phyloP scores from a whole-genome alignment of 2,888 invertebrate species.

The Dimorphilus gyrociliatus region DNA sequence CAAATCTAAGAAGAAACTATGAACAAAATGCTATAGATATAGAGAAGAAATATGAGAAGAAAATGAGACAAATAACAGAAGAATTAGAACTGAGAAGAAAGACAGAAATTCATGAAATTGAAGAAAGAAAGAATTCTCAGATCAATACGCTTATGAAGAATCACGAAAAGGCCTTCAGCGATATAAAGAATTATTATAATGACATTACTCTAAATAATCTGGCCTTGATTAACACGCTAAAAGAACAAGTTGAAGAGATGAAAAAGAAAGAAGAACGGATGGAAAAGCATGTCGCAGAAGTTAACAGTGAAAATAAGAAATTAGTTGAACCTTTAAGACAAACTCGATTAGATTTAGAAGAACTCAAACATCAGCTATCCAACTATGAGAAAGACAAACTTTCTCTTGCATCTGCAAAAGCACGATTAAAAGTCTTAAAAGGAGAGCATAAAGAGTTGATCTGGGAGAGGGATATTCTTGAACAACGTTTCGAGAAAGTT shows the following conservation, averaged over 20 bases:
- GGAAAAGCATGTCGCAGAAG: constrained; percentile 50
- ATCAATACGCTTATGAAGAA: constrained; percentile 56
- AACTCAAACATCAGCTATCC: constrained; percentile 54
- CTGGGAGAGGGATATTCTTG: constrained; percentile 44
- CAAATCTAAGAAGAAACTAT: constrained; percentile 47
- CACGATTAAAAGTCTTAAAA: constrained; percentile 24
- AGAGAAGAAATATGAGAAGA: constrained; percentile 54
- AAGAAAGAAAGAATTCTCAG: constrained; percentile 74
- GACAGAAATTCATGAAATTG: constrained; percentile 50
- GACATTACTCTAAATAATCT: constrained; percentile 81
- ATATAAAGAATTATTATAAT: constrained; percentile 82
- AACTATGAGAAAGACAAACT: constrained; percentile 69
- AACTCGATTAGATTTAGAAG: constrained; percentile 50
- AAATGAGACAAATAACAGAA: constrained; percentile 51
- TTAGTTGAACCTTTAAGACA: constrained; percentile 55
- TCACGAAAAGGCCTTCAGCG: constrained; percentile 65
- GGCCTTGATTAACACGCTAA: constrained; percentile 68
- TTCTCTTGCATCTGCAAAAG: constrained; percentile 47
- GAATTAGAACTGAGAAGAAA: constrained; percentile 49
- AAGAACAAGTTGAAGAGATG: constrained; percentile 41
- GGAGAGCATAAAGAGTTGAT: constrained; percentile 42
- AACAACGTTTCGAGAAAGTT: constrained; percentile 57
- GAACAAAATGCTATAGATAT: constrained; percentile 51
- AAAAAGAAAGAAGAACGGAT: constrained; percentile 54
- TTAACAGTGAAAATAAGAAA: constrained; percentile 54